Evolutionary conservation across 2,888 invertebrate genomes (phyloP), one percentile per base, ranked within the genome.

Genomic region (Lasioglossum pauxillum): DNA sequence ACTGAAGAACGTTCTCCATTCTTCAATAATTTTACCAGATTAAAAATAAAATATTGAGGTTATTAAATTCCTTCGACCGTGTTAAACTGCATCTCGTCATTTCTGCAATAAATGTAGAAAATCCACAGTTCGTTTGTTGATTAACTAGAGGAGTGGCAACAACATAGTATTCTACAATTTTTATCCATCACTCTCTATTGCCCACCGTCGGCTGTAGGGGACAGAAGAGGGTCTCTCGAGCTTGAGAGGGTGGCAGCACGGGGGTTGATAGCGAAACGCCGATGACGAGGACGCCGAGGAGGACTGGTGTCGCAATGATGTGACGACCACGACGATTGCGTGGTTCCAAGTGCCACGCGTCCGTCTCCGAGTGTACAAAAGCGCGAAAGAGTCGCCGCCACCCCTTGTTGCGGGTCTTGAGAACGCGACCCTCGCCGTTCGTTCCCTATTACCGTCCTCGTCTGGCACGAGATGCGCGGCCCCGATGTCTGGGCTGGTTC

Each of bases 401-500:
- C 78, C 79, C 64, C 83, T 85, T 76, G 76, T 80, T 71, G 69
- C 8, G 8, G 67, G 38, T 69, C 49, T 78, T 83, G 75, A 64
- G 31, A 76, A 27, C 75, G 53, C 83, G 71, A 85, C 84, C 86
- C 84, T 86, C 35, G 38, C 57, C 23, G 38, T 64, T 31, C 64
- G 31, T 64, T 31, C 64, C 64, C 31, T 79, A 80, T 83, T 83
- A 82, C 77, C 79, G 73, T 57, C 44, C 60, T 72, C 80, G 82
- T 88, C 64, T 86, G 81, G 82, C 85, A 85, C 89, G 88, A 94
- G 94, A 93, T 93, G 90, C 92, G 83, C 86, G 86, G 78, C 88
- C 84, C 92, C 88, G 93, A 93, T 93, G 94, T 93, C 93, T 93
- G 91, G 86, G 72, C 35, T 31, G 49, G 46, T 38, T 60, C 71